Percentiles rank a stretch among this genome's conserved stretches.
Evolutionary conservation across 2,113 vertebrate species (phyloP).

Genomic region (Phaetusa simplex): DNA sequence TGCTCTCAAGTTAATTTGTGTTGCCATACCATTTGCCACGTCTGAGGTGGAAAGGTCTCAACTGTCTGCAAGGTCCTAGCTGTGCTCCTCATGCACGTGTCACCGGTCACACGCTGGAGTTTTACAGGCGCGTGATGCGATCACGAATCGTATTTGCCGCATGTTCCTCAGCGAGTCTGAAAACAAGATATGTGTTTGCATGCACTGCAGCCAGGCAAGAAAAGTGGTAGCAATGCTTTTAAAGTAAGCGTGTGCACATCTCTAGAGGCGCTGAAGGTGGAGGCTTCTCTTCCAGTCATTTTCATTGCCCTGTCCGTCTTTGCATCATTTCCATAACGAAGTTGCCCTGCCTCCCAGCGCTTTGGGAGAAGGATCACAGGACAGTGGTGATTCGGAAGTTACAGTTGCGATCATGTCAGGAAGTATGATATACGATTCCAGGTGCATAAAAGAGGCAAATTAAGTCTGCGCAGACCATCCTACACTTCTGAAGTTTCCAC

Average conservation of each 20-base stretch:
- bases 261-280: neutral
- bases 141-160: neutral
- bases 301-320: neutral
- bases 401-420: neutral
- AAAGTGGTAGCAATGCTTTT: neutral
- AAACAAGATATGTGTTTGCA: neutral
- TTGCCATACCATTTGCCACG: neutral
- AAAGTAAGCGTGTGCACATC: neutral
- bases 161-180: neutral
- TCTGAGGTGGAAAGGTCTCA: neutral
- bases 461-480: neutral
- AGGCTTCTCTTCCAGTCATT: neutral
- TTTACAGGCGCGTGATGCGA: neutral
- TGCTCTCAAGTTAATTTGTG: neutral
- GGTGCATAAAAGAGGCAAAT: neutral
- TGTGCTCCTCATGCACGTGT: accelerated
- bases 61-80: neutral
- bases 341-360: accelerated
- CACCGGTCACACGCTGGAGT: accelerated
- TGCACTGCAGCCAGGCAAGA: neutral
- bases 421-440: neutral
- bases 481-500: neutral
- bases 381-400: neutral
- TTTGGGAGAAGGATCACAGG: neutral
- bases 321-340: neutral